phyloP scores from a whole-genome alignment of 2,113 vertebrate species.

The Danio rerio region GRCz12tu NC_133195.1:26151501-26152000 shows the following conservation, averaged over 20 bases:
- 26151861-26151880: conserved; percentile 49
- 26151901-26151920: conserved; percentile 29
- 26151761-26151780: not conserved
- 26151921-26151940: conserved; percentile 43
- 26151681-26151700: not conserved
- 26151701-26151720: not conserved
- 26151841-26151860: conserved; percentile 5
- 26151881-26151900: conserved; percentile 54
- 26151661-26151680: conserved; percentile 24
- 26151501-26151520: conserved; percentile 31
- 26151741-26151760: not conserved
- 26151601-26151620: conserved; percentile 51
- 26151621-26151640: conserved; percentile 32
- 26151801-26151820: not conserved
- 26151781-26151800: not conserved
- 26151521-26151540: conserved; percentile 28
- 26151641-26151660: conserved; percentile 34
- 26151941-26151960: not conserved
- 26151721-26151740: not conserved
- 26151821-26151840: conserved; percentile 17
- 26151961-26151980: conserved; percentile 6
- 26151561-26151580: conserved; percentile 33
- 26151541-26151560: conserved; percentile 20
- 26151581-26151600: conserved; percentile 23
- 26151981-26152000: conserved; percentile 13